Percentiles rank a stretch among this genome's conserved stretches.
These are phyloP conservation scores for Archivesica marissinica DNA, from an alignment of 1,140 invertebrate genomes.

Conservation along the genomic window DNA sequence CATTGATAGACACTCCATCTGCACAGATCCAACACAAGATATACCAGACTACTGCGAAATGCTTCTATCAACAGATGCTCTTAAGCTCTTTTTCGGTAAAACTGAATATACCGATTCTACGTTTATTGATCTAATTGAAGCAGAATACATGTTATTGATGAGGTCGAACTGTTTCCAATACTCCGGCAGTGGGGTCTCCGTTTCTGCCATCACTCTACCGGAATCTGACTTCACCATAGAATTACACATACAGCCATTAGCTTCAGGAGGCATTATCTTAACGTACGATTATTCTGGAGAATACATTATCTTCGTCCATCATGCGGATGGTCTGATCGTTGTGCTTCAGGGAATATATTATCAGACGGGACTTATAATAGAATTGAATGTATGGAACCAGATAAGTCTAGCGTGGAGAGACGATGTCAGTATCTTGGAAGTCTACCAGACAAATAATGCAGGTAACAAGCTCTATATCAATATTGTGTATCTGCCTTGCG, in stretches of 20 bases:
- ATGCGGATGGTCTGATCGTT: constrained; percentile 27
- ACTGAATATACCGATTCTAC: not conserved
- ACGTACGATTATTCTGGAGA: constrained; percentile 9
- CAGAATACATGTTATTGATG: constrained; percentile 2
- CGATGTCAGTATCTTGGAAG: constrained; percentile 52
- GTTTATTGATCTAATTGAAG: constrained; percentile 37
- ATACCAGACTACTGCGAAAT: constrained; percentile 5
- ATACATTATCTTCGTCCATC: constrained; percentile 44
- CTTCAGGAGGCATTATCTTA: constrained; percentile 34
- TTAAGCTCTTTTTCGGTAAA: not conserved
- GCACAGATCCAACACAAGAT: constrained; percentile 5
- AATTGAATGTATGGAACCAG: constrained; percentile 66
- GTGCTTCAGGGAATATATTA: not conserved
- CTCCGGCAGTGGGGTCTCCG: constrained; percentile 27
- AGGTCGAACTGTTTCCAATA: constrained; percentile 38
- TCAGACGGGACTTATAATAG: constrained; percentile 61
- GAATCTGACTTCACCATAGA: constrained; percentile 34
- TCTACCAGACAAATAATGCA: constrained; percentile 58
- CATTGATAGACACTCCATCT: not conserved
- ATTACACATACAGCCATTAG: constrained; percentile 42
- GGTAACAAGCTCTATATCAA: constrained; percentile 3
- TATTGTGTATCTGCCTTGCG: not conserved
- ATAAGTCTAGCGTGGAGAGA: constrained; percentile 62
- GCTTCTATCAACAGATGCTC: not conserved
- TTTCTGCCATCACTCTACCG: constrained; percentile 8